Evolutionary conservation across 2,797 vertebrate genomes (phyloP), one percentile per base, ranked within the genome.

Genomic region (Poliocrania exsul): DNA sequence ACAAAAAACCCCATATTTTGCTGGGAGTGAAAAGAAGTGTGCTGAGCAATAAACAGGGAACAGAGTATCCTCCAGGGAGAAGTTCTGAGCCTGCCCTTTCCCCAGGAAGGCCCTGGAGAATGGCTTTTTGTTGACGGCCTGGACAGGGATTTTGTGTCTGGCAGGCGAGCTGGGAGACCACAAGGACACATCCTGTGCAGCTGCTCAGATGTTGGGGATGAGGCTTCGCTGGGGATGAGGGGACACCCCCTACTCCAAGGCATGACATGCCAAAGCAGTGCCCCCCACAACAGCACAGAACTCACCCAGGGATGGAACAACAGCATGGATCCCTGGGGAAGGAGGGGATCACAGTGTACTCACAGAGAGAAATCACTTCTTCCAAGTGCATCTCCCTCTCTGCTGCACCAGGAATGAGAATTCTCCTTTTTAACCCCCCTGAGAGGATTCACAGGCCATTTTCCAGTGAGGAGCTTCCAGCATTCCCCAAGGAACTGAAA

Each of bases 41-140:
- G 87, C 87, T 25, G 89, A 71, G 94, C 86, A 64, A 82, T 80
- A 77, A 90, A 61, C 70, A 84, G 86, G 77, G 86, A 78, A 79
- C 65, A 65, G 83, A 90, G 93, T 1, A 87, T 91, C 71, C 94
- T 85, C 90, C 71, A 21, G 93, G 84, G 91, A 91, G 51, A 37
- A 64, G 87, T 38, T 82, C 47, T 2, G 28, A 50, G 78, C 61
- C 72, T 95, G 96, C 89, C 91, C 88, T 86, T 92, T 90, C 56
- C 78, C 87, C 85, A 87, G 94, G 94, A 93, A 92, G 91, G 78
- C 65, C 77, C 75, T 31, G 92, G 54, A 96, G 92, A 96, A 95
- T 33, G 46, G 94, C 56, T 78, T 90, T 88, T 90, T 95, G 81
- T 95, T 58, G 86, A 17, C 49, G 46, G 93, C 57, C 64, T 83